These are phyloP conservation scores for Koerneria pararmatus DNA, from an alignment of 2,888 invertebrate species.

Conservation along the genomic window DNA sequence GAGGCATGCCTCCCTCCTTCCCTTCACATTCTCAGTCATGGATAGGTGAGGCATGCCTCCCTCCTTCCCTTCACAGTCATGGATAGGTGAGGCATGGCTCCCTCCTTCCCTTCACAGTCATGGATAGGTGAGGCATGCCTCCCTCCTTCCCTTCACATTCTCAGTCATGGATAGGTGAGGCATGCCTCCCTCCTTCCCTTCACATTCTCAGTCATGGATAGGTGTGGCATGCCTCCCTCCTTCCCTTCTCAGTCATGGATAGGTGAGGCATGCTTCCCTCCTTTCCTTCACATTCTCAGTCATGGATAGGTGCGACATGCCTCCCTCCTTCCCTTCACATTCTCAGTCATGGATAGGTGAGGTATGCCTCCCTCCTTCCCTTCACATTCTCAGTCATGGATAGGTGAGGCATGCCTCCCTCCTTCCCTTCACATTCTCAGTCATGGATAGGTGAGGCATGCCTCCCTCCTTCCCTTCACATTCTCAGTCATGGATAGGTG, in stretches of 20 bases:
- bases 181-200: background rate
- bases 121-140: conserved; percentile 65
- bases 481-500: background rate
- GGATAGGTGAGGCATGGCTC: too few relatives aligned
- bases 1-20: background rate
- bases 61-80: background rate
- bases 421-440: conserved; percentile 60
- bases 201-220: background rate
- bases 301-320: conserved; percentile 68
- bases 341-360: conserved; percentile 71
- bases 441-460: conserved; percentile 71
- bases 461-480: background rate
- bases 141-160: background rate
- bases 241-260: conserved; percentile 82
- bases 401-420: conserved; percentile 56
- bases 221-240: too few relatives aligned
- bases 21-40: conserved; percentile 69
- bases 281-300: conserved; percentile 64
- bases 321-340: background rate
- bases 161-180: conserved; percentile 72
- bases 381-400: conserved; percentile 70
- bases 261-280: conserved; percentile 54
- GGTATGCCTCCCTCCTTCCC: background rate
- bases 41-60: conserved; percentile 61
- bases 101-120: too few relatives aligned